Conservation (phyloP, 1,140 invertebrate genomes). For the Tetraneura akinire region DNA sequence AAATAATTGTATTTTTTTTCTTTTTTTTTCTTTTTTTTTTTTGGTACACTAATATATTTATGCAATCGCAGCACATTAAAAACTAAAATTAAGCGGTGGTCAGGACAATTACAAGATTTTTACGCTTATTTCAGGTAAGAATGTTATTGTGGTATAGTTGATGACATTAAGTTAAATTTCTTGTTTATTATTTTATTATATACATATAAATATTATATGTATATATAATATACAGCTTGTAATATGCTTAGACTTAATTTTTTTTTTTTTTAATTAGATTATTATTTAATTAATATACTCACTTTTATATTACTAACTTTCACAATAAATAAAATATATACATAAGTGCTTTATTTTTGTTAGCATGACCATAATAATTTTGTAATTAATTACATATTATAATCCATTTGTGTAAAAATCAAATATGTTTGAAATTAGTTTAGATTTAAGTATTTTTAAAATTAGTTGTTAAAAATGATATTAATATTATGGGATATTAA, state of each 20-base stretch:
- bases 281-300: conserved; percentile 19
- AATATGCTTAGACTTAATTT: conserved; percentile 41
- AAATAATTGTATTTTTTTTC: conserved; percentile 46
- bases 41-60: conserved; percentile 51
- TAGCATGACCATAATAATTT: conserved; percentile 39
- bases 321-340: conserved; percentile 17
- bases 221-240: conserved; percentile 32
- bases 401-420: conserved; percentile 31
- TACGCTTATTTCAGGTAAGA: conserved; percentile 39
- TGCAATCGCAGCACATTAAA: conserved; percentile 48
- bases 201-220: not conserved
- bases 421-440: conserved; percentile 28
- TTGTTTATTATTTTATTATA: conserved; percentile 35
- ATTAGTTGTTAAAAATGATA: not conserved
- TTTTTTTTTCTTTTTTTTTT: conserved; percentile 37
- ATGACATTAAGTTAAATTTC: conserved; percentile 27
- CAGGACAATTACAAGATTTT: conserved; percentile 43
- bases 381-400: conserved; percentile 27
- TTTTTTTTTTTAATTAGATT: conserved; percentile 31
- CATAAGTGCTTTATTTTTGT: conserved; percentile 35
- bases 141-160: conserved; percentile 16
- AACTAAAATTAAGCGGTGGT: conserved; percentile 47
- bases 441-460: conserved; percentile 18
- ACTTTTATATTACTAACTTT: conserved; percentile 30
- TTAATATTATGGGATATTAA: not conserved